Conservation (phyloP, 2,113 vertebrate species). For the Anoplopoma fimbria region DNA sequence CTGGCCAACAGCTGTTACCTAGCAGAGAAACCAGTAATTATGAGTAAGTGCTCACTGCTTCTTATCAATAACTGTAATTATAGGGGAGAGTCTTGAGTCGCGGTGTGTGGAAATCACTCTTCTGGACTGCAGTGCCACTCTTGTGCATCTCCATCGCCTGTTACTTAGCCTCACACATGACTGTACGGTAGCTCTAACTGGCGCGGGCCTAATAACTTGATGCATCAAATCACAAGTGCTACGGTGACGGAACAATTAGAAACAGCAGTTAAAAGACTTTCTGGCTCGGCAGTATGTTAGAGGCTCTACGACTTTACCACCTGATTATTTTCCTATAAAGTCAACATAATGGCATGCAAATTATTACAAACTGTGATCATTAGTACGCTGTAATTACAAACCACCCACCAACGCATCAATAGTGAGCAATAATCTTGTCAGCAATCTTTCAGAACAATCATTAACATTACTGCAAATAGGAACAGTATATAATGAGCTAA, state of each 20-base stretch:
- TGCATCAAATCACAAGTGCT: conserved; percentile 18
- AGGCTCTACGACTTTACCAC: conserved; percentile 28
- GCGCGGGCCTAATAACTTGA: conserved; percentile 20
- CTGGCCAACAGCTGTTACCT: conserved; percentile 72
- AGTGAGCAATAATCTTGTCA: background rate
- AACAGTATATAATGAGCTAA: conserved; percentile 16
- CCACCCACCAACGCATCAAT: conserved; percentile 17
- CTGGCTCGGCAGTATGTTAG: conserved; percentile 14
- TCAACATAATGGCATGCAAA: conserved; percentile 29
- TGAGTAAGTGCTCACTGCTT: conserved; percentile 74
- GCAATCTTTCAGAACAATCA: conserved; percentile 16
- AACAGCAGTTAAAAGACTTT: conserved; percentile 28
- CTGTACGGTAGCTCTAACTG: conserved; percentile 2
- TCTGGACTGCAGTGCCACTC: conserved; percentile 43
- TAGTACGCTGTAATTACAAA: conserved; percentile 22
- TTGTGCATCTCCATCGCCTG: conserved; percentile 25
- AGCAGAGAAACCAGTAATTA: conserved; percentile 76
- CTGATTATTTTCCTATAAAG: conserved; percentile 42
- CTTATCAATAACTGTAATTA: conserved; percentile 81
- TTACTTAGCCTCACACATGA: conserved; percentile 10
- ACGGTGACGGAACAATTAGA: conserved; percentile 31
- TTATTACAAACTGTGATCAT: conserved; percentile 40
- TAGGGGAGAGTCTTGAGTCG: conserved; percentile 48
- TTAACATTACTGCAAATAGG: conserved; percentile 25
- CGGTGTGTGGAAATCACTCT: conserved; percentile 55